Evolutionary conservation across 2,797 vertebrate genomes (phyloP).

Genomic region (Okamejei kenojei): DNA sequence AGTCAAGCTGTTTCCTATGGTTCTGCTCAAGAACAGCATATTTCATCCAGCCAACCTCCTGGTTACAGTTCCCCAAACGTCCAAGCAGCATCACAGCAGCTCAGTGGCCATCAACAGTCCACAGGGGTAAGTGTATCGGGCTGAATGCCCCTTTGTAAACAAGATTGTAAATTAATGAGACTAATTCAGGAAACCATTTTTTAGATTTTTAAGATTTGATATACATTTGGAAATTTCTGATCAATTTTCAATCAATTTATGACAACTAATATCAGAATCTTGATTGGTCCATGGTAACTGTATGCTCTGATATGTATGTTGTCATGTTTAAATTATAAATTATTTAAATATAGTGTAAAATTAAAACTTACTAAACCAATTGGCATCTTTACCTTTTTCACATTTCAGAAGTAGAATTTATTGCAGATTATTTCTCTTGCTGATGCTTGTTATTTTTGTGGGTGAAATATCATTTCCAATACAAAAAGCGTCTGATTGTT

Average conservation of each 20-base stretch:
- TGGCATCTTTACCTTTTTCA: neutral
- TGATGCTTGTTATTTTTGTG: neutral
- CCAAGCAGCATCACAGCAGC: conserved; percentile 53
- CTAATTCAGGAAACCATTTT: conserved; percentile 40
- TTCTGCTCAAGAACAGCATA: conserved; percentile 68
- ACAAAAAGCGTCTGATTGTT: neutral
- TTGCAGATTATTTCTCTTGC: neutral
- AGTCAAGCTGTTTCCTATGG: conserved; percentile 77
- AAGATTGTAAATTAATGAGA: conserved; percentile 52
- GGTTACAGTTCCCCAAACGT: conserved; percentile 60
- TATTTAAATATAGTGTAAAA: neutral
- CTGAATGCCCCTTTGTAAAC: conserved; percentile 42
- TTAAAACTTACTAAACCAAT: neutral
- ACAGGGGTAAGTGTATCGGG: conserved; percentile 72
- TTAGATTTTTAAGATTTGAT: conserved; percentile 20
- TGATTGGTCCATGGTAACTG: neutral
- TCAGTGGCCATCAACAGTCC: conserved; percentile 62
- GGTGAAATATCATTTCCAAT: neutral
- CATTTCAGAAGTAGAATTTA: neutral
- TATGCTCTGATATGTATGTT: too few species aligned
- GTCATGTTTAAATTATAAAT: neutral
- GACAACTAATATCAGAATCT: neutral
- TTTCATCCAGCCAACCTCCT: conserved; percentile 54
- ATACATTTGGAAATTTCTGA: neutral
- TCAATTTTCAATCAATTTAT: neutral